Percentiles rank a stretch among this genome's conserved stretches.
These are phyloP conservation scores for Anser cygnoides DNA, from an alignment of 2,113 vertebrate species.

Conservation along the genomic window DNA sequence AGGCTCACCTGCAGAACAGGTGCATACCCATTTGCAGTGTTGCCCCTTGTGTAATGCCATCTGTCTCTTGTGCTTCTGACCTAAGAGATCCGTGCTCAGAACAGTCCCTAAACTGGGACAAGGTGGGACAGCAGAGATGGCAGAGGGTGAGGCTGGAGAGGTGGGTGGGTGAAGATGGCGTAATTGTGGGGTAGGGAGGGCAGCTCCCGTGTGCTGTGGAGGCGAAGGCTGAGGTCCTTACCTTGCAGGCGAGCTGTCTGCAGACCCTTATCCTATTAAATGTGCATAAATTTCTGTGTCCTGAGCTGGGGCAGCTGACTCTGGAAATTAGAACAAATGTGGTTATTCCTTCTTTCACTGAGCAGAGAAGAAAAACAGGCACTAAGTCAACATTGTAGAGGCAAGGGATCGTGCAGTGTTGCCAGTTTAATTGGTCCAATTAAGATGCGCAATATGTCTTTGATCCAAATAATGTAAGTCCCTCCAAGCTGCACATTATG, in stretches of 20 bases:
- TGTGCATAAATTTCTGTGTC: not conserved
- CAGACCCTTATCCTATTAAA: not conserved
- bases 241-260: not conserved
- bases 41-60: not conserved
- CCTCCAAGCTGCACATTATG: constrained; percentile 60
- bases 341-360: not conserved
- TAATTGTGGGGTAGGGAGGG: not conserved
- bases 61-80: not conserved
- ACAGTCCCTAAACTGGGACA: not conserved
- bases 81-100: not conserved
- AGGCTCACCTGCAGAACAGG: constrained; percentile 92
- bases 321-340: not conserved
- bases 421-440: constrained; percentile 58
- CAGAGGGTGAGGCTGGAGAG: constrained; percentile 28
- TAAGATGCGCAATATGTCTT: constrained; percentile 48
- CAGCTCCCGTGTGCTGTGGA: not conserved
- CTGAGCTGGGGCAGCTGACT: not conserved
- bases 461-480: constrained; percentile 50
- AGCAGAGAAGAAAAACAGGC: not conserved
- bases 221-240: not conserved
- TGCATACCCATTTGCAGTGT: not conserved
- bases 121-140: not conserved
- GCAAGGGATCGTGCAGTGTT: constrained; percentile 5
- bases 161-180: constrained; percentile 21
- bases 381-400: constrained; percentile 7